phyloP scores from a whole-genome alignment of 2,113 vertebrate species.

The Athene noctua region DNA sequence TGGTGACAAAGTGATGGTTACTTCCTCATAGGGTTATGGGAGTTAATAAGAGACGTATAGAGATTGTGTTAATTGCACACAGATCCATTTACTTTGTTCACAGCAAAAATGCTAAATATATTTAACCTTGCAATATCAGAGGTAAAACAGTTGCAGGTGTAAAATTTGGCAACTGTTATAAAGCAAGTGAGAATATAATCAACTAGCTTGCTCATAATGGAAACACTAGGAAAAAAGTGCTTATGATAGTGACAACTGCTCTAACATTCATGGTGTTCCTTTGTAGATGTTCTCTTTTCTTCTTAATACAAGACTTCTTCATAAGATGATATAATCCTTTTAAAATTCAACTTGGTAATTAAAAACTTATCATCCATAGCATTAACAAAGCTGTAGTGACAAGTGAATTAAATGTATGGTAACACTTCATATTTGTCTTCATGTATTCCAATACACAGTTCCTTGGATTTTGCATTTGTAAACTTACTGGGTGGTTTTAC shows the following conservation, averaged over 20 bases:
- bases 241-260: background rate
- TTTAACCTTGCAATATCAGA: background rate
- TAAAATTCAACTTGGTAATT: background rate
- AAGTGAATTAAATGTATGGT: background rate
- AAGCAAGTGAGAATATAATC: background rate
- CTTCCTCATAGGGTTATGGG: background rate
- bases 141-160: background rate
- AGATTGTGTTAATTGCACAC: background rate
- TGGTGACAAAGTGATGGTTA: background rate
- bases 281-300: background rate
- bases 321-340: background rate
- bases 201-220: background rate
- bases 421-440: background rate
- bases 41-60: background rate
- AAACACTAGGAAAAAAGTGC: background rate
- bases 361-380: background rate
- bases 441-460: background rate
- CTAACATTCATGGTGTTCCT: background rate
- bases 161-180: background rate
- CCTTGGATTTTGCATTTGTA: background rate
- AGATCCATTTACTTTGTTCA: background rate
- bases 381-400: background rate
- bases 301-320: background rate
- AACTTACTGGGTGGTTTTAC: background rate
- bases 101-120: background rate